Evolutionary conservation across 2,888 invertebrate genomes (phyloP), one percentile per base, ranked within the genome.

Genomic region (Argyresthia albistria): DNA sequence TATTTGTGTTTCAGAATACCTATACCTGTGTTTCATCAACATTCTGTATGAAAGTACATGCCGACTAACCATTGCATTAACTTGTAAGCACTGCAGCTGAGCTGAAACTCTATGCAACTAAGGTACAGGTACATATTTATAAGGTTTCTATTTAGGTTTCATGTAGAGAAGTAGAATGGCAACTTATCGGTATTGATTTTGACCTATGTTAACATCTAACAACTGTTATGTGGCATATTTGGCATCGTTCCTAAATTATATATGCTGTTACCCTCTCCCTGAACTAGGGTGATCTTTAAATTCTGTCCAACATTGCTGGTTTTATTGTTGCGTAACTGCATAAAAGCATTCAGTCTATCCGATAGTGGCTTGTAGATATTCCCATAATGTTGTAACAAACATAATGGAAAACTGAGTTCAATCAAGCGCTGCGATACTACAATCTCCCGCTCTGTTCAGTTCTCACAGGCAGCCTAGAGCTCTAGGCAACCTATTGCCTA

Each of bases 381-480:
- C 42, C 42, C 10, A 42, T 10, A 42, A 42, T 12, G 10, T 42
- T 10, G 42, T 12, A 12, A 42, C 11, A 42, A 62, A 59, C 25
- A 25, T 25, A 25, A 25, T 25, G 25, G 25, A 62, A 62, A 57
- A 57, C 56, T 58, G 62, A 61, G 58, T 58, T 63, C 69, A 72
- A 74, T 75, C 67, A 70, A 62, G 68, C 68, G 65, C 3, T 25
- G 25, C 25, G 25, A 25, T 25, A 25, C 25, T 2, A 25, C 25
- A 57, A 60, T 61, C 66, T 58, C 61, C 63, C 65, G 72, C 72
- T 74, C 76, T 79, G 76, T 69, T 73, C 65, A 15, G 69, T 78
- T 82, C 82, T 76, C 81, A 80, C 80, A 73, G 75, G 64, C 65
- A 46, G 6, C 16, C 76, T 77, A 81, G 60, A 64, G 66, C 66